Evolutionary conservation across 2,113 vertebrate genomes (phyloP), one percentile per base, ranked within the genome.

Genomic region (Takifugu bimaculatus): DNA sequence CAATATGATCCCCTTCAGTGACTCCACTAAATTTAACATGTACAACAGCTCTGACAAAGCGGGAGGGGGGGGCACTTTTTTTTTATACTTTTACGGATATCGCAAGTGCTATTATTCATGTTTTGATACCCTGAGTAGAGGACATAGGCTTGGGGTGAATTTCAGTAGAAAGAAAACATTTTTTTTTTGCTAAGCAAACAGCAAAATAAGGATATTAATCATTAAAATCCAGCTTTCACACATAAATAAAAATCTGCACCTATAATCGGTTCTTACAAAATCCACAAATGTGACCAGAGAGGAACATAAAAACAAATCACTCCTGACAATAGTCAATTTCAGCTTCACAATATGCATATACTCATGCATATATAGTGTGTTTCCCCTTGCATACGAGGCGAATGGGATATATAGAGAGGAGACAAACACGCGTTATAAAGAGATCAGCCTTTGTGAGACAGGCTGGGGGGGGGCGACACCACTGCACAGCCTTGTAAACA

Each of bases 311-410:
- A 0, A 79, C 74, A 64, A 74, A 75, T 57, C 75, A 80, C 69
- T 59, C 77, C 74, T 80, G 59, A 84, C 72, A 15, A 78, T 67
- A 64, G 82, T 81, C 72, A 62, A 79, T 74, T 86, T 87, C 75
- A 83, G 79, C 70, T 80, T 88, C 81, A 86, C 83, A 86, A 87
- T 91, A 92, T 89, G 89, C 90, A 91, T 86, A 86, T 82, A 78
- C 70, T 79, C 89, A 89, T 91, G 87, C 88, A 89, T 85, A 87
- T 86, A 87, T 84, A 87, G 70, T 82, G 73, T 83, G 72, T 78
- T 82, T 75, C 83, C 80, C 84, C 81, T 75, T 80, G 81, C 82
- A 88, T 84, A 87, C 84, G 84, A 74, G 80, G 45, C 45, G 15
- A 48, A 48, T 7, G 13, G 45, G n/a, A n/a, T 48, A 15, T n/a